These are phyloP conservation scores for Xyrauchen texanus DNA, from an alignment of 2,113 vertebrate genomes.

Conservation along the genomic window DNA sequence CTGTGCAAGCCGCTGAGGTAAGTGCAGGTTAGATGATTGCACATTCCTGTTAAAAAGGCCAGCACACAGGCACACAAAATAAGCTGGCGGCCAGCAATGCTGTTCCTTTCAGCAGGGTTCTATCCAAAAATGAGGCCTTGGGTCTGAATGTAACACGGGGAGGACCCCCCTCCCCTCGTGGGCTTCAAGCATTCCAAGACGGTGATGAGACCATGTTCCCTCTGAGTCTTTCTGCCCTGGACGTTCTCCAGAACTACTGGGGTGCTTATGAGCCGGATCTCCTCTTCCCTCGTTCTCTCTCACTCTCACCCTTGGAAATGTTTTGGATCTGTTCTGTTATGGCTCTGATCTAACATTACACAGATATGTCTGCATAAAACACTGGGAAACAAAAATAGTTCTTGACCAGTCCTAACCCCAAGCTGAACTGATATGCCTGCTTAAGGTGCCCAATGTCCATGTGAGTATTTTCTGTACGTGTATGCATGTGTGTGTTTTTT, in stretches of 20 bases:
- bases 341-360: not conserved
- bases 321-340: not conserved
- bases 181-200: constrained; percentile 46
- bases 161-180: constrained; percentile 27
- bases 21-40: constrained; percentile 32
- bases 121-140: constrained; percentile 36
- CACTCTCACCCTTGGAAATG: constrained; percentile 21
- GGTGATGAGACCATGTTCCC: constrained; percentile 31
- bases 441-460: not conserved
- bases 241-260: constrained; percentile 43
- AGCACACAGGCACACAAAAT: too few relatives aligned
- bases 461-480: not conserved
- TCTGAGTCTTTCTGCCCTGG: constrained; percentile 28
- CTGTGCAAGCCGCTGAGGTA: not conserved
- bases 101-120: not conserved
- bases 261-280: constrained; percentile 15
- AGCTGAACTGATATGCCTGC: not conserved
- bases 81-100: too few relatives aligned
- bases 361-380: not conserved
- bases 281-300: not conserved
- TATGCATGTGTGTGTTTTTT: constrained; percentile 22
- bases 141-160: constrained; percentile 34
- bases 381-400: not conserved
- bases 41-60: not conserved
- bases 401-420: not conserved